Base-by-base conservation (phyloP, 1,140 invertebrate genomes). In the Saccostrea glomerata region DNA sequence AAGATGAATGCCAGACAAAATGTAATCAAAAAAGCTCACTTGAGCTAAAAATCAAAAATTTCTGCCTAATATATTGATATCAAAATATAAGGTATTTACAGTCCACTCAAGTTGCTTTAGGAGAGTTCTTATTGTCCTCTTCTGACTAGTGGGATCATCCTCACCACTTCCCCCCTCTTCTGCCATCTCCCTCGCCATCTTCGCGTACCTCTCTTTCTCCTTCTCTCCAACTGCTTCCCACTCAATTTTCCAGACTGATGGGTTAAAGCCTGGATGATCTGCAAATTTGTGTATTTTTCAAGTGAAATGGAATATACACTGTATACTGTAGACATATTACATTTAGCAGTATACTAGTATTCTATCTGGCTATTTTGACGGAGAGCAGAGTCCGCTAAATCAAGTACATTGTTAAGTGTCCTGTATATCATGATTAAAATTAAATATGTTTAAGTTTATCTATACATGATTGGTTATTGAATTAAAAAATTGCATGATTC, bases 191-290 rank as follows among this genome's bases (percentile, higher is more conserved):
- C n/a, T 23, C 4, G 66, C 66, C 66, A 70, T 70, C 66, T 70
- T 70, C 9, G 66, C 66, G 23, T 70, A 70, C n/a, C n/a, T 70
- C 66, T 70, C 66, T 23, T 23, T 70, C 23, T 70, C n/a, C 66
- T 70, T 9, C n/a, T 70, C 20, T n/a, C 9, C 66, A n/a, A n/a
- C 66, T 11, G 66, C 20, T 12, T 70, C 66, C 66, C 66, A 70
- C 66, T 70, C n/a, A 17, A 70, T 70, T 23, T 70, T 23, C 66
- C 66, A 70, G 20, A 70, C 66, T 70, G 66, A n/a, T 20, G 66
- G 66, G 23, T 70, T 70, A n/a, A 70, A 70, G 66, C n/a, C 66
- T n/a, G 20, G 66, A 70, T 70, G 66, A 70, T 70, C 66, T 70
- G 23, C 66, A 70, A 70, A 70, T 70, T 70, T n/a, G 17, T 70